Evolutionary conservation across 1,140 invertebrate genomes (phyloP).

Genomic region (Adelges cooleyi): DNA sequence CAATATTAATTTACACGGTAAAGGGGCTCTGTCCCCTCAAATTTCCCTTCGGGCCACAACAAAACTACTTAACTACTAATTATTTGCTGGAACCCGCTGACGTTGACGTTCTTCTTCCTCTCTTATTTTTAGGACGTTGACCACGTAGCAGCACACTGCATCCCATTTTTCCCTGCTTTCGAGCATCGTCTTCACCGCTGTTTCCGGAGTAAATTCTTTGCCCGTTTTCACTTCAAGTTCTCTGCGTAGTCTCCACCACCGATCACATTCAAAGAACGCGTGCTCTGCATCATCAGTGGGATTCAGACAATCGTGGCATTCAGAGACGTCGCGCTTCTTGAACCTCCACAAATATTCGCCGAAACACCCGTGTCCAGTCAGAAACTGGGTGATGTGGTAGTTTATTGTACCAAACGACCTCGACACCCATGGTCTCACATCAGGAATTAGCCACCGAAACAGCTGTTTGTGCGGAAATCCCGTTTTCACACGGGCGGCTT

Average conservation of each 20-base stretch:
- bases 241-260: background rate
- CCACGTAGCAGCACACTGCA: background rate
- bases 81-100: no score
- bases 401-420: background rate
- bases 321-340: background rate
- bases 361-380: no score
- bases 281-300: background rate
- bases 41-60: background rate
- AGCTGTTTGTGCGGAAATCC: background rate
- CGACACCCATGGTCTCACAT: background rate
- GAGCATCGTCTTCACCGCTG: background rate
- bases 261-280: background rate
- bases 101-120: background rate
- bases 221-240: background rate
- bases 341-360: background rate
- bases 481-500: background rate
- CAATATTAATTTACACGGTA: background rate
- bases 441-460: background rate
- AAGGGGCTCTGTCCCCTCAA: background rate
- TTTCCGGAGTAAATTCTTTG: background rate
- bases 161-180: background rate
- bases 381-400: constrained; percentile 4
- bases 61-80: background rate
- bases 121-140: background rate
- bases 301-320: background rate